Evolutionary conservation across 2,888 invertebrate species (phyloP).

Genomic region (Colostygia pectinataria): DNA sequence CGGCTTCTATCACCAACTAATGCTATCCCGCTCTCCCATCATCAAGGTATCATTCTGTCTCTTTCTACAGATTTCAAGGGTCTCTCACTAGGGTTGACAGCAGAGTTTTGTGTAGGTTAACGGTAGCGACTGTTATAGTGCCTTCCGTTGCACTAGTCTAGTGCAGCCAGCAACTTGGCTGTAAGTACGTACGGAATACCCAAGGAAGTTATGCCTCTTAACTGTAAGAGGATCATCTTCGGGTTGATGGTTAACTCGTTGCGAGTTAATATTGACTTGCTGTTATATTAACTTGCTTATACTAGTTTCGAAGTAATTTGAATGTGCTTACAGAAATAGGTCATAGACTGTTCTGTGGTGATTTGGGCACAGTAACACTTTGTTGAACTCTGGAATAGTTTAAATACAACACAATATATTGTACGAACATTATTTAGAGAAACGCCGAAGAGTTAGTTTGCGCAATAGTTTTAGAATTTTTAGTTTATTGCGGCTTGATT

Average conservation of each 20-base stretch:
- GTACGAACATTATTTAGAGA: too few species aligned
- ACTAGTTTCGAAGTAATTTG: conserved; percentile 21
- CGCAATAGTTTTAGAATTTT: too few species aligned
- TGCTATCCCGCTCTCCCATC: conserved; percentile 16
- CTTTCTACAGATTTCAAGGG: conserved; percentile 14
- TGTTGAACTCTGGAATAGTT: background rate
- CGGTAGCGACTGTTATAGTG: background rate
- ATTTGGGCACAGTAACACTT: background rate
- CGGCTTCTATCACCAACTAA: conserved; percentile 32
- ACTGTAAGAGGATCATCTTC: conserved; percentile 23
- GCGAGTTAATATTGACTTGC: conserved; percentile 18
- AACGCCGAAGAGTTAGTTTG: too few species aligned
- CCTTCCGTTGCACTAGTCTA: background rate
- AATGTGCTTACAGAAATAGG: conserved; percentile 17
- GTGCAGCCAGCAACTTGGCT: background rate
- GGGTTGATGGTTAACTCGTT: conserved; percentile 21
- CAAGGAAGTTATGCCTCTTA: conserved; percentile 9
- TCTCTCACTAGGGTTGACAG: background rate
- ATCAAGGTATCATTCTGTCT: conserved; percentile 8
- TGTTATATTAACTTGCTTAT: too few species aligned
- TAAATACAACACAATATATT: too few species aligned
- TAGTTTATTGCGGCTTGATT: too few species aligned
- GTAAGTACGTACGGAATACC: background rate
- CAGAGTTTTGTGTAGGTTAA: background rate
- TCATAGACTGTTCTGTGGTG: background rate